Conservation (phyloP, 2,888 invertebrate species). For the Drosophila hamatofila region DNA sequence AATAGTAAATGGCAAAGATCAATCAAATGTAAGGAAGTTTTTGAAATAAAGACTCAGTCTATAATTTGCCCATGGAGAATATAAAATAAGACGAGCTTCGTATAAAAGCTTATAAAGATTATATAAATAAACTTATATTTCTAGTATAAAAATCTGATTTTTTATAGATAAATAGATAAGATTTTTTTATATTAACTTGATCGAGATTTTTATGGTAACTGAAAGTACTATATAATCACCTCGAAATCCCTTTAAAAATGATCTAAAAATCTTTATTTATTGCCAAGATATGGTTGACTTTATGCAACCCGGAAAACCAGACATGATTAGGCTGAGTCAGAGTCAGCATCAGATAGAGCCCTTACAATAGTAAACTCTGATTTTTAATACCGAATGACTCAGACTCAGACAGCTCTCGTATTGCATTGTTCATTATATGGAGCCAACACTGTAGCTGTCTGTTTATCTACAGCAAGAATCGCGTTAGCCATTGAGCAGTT, state of each 20-base stretch:
- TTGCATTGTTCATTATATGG: background rate
- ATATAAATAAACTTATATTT: too few species aligned
- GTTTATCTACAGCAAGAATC: constrained; percentile 34
- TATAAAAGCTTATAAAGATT: too few species aligned
- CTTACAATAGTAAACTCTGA: background rate
- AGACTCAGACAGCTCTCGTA: background rate
- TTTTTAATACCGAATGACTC: background rate
- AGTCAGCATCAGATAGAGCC: background rate
- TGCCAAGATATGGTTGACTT: too few species aligned
- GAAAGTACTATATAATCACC: background rate
- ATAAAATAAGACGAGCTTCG: too few species aligned
- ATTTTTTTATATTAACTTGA: too few species aligned
- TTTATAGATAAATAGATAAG: too few species aligned
- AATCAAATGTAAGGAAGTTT: background rate
- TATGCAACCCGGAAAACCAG: background rate
- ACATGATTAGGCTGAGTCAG: background rate
- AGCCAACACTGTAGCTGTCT: constrained; percentile 1
- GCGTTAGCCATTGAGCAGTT: constrained; percentile 22
- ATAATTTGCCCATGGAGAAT: too few species aligned
- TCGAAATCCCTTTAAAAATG: too few species aligned
- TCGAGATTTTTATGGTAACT: too few species aligned
- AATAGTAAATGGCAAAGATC: background rate
- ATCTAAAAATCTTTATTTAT: too few species aligned
- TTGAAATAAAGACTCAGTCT: too few species aligned
- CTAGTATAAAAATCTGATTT: too few species aligned